Evolutionary conservation across 2,113 vertebrate species (phyloP).

Genomic region (Cavia porcellus): DNA sequence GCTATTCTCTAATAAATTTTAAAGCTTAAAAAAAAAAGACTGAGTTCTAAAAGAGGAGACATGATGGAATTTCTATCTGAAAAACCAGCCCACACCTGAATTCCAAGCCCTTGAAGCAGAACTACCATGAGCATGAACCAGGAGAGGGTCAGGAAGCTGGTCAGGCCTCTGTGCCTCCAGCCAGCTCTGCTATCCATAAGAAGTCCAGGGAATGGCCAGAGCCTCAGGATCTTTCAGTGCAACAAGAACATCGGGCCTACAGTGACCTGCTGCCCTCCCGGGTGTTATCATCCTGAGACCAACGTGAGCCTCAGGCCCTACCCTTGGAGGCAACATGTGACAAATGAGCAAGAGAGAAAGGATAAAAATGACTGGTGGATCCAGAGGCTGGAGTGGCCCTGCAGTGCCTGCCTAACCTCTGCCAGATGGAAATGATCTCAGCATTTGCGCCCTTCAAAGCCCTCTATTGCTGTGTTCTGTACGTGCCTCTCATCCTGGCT

Average conservation of each 20-base stretch:
- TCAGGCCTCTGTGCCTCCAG: background rate
- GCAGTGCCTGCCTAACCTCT: background rate
- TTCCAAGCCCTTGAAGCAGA: background rate
- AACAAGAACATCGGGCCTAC: no score
- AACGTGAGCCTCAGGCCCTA: background rate
- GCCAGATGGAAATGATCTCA: background rate
- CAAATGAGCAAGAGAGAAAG: background rate
- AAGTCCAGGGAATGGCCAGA: background rate
- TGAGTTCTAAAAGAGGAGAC: constrained; percentile 54
- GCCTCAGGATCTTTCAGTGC: background rate
- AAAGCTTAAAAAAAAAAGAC: constrained; percentile 59
- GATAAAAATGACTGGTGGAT: background rate
- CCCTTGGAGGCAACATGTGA: background rate
- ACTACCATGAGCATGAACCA: background rate
- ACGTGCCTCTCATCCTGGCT: background rate
- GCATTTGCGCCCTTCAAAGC: background rate
- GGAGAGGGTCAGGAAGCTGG: background rate
- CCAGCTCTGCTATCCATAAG: background rate
- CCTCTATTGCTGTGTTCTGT: background rate
- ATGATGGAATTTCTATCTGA: constrained; percentile 39
- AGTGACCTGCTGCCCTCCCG: background rate
- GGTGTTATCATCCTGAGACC: background rate
- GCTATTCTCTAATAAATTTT: constrained; percentile 75
- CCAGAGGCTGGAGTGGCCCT: background rate
- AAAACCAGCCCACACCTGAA: background rate